A percentile compares a stretch with the other conserved stretches of the same genome.
These are phyloP conservation scores for Mastomys natalensis DNA, from an alignment of 2,113 vertebrate species.

Conservation along the genomic window DNA sequence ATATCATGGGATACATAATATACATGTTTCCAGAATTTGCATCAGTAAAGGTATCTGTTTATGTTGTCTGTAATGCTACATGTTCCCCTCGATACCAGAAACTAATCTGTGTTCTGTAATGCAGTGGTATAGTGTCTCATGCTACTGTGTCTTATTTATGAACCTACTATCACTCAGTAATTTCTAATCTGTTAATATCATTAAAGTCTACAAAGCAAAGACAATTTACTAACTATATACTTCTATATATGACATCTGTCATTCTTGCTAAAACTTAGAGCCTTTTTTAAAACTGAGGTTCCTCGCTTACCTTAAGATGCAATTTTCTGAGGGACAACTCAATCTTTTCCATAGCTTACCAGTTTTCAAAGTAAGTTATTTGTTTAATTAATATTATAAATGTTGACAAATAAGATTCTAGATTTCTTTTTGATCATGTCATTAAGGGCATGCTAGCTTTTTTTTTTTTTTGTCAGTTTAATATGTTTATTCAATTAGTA, in stretches of 20 bases:
- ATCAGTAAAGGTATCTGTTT: neutral
- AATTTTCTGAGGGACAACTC: slow-evolving; percentile 40
- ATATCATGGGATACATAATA: neutral
- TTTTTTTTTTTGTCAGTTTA: neutral
- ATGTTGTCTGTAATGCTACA: neutral
- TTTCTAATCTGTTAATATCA: neutral
- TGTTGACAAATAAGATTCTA: slow-evolving; percentile 8
- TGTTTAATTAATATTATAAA: neutral
- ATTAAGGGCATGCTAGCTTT: neutral
- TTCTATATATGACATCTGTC: neutral
- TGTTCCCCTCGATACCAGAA: neutral
- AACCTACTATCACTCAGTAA: neutral
- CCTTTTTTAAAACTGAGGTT: neutral
- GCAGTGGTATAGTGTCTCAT: neutral
- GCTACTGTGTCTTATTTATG: neutral
- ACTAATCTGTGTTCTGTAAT: neutral
- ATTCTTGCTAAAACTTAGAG: neutral
- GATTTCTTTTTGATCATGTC: neutral
- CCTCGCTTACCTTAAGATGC: neutral
- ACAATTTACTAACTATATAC: neutral
- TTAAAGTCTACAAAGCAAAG: slow-evolving; percentile 9
- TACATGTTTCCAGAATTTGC: neutral
- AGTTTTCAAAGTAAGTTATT: slow-evolving; percentile 40
- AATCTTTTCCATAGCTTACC: slow-evolving; percentile 22
- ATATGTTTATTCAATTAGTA: neutral